A percentile compares a stretch with the other conserved stretches of the same genome.
These are phyloP conservation scores for Halictus quadricinctus DNA, from an alignment of 2,888 invertebrate genomes.

Conservation along the genomic window DNA sequence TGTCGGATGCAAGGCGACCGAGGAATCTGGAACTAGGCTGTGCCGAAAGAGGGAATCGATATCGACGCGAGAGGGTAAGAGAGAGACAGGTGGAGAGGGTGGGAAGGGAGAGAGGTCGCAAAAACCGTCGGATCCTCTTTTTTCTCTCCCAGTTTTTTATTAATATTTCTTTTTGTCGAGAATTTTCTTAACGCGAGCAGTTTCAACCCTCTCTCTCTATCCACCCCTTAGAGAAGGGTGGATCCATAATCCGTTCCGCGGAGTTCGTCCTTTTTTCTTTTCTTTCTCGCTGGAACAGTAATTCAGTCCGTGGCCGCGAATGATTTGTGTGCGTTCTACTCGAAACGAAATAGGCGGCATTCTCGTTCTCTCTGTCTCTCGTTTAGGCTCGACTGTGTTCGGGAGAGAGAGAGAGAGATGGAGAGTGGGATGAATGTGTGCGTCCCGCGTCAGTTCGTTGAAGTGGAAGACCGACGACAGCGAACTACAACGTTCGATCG, in stretches of 20 bases:
- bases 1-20: constrained; percentile 19
- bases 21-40: constrained; percentile 14
- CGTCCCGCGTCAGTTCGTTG: constrained; percentile 13
- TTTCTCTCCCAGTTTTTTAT: background rate
- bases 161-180: background rate
- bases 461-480: constrained; percentile 23
- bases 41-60: constrained; percentile 37
- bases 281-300: constrained; percentile 33
- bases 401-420: background rate
- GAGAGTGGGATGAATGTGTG: background rate
- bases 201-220: background rate
- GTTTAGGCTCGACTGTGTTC: background rate
- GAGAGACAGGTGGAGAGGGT: background rate
- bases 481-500: constrained; percentile 17
- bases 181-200: background rate
- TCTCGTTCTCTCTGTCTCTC: background rate
- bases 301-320: constrained; percentile 27
- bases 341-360: constrained; percentile 22
- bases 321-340: constrained; percentile 34
- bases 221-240: background rate
- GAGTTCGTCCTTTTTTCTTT: constrained; percentile 7
- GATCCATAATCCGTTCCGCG: background rate
- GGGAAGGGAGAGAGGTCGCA: background rate
- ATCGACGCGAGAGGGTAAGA: background rate
- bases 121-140: background rate